Percentiles rank a stretch among this genome's conserved stretches.
Conservation (phyloP, 2,888 invertebrate species). For the Cosmopolites sordidus region DNA sequence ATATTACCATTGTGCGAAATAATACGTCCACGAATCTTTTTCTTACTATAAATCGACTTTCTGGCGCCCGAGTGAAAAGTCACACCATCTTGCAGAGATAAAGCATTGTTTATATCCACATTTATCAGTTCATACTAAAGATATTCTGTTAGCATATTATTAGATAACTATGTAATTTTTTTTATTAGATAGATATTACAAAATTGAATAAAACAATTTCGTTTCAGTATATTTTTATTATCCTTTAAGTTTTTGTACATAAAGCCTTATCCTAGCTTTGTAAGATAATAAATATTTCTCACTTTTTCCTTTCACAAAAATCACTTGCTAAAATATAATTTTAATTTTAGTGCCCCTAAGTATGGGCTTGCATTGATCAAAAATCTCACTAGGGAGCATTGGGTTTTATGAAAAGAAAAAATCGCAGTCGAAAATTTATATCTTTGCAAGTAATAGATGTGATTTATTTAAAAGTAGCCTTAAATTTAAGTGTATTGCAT, state of each 20-base stretch:
- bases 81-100: too few relatives aligned
- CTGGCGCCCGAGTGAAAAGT: too few relatives aligned
- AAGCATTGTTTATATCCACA: too few relatives aligned
- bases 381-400: conserved; percentile 19
- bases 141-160: too few relatives aligned
- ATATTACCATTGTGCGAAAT: too few relatives aligned
- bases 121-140: too few relatives aligned
- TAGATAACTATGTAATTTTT: too few relatives aligned
- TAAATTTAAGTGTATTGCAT: conserved; percentile 19
- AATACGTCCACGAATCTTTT: too few relatives aligned
- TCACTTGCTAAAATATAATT: conserved; percentile 14
- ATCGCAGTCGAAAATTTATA: conserved; percentile 5
- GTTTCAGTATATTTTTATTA: conserved; percentile 18
- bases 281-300: conserved; percentile 23
- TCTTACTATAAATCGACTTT: too few relatives aligned
- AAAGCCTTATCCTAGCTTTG: conserved; percentile 22
- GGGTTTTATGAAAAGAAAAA: conserved; percentile 8
- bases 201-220: neutral
- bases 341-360: conserved; percentile 20
- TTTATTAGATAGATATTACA: too few relatives aligned
- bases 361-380: conserved; percentile 26
- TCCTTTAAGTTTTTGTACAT: conserved; percentile 25
- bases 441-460: neutral
- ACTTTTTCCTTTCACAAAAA: conserved; percentile 21
- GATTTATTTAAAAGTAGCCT: conserved; percentile 11